Conservation (phyloP, 2,888 invertebrate genomes). For the Venusia cambrica region DNA sequence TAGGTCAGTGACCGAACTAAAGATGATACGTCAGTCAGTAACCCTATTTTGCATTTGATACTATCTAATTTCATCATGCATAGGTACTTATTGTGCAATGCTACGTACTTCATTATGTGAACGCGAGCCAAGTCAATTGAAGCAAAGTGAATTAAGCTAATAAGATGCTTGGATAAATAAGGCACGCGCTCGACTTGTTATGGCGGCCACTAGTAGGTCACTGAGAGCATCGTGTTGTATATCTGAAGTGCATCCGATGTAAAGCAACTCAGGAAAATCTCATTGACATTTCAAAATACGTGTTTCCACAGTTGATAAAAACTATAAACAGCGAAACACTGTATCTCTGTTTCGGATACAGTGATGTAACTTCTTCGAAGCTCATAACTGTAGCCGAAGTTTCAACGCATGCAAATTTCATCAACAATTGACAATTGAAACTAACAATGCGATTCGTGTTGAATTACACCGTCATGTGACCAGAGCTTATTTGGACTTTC, state of each 20-base stretch:
- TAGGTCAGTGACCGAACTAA: conserved; percentile 8
- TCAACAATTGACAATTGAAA: conserved; percentile 2
- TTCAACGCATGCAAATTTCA: background rate
- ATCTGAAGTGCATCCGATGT: conserved; percentile 41
- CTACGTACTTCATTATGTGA: conserved; percentile 22
- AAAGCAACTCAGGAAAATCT: background rate
- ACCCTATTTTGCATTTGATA: conserved; percentile 10
- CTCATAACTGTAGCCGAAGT: no score
- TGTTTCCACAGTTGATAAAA: no score
- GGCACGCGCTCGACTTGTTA: conserved; percentile 41
- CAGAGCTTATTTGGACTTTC: conserved; percentile 1
- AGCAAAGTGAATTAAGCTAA: conserved; percentile 44
- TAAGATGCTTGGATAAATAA: conserved; percentile 38
- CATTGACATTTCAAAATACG: conserved; percentile 2
- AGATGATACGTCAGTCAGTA: conserved; percentile 10
- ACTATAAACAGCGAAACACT: no score
- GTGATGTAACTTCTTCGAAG: no score
- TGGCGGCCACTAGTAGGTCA: conserved; percentile 47
- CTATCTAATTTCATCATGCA: conserved; percentile 7
- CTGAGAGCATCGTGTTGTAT: conserved; percentile 39
- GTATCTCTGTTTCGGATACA: no score
- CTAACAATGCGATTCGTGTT: conserved; percentile 3
- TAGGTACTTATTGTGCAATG: conserved; percentile 12
- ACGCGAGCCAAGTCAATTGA: conserved; percentile 28
- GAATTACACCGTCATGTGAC: conserved; percentile 8